These are phyloP conservation scores for Lycocerus yunnanus DNA, from an alignment of 2,888 invertebrate genomes.

Conservation along the genomic window DNA sequence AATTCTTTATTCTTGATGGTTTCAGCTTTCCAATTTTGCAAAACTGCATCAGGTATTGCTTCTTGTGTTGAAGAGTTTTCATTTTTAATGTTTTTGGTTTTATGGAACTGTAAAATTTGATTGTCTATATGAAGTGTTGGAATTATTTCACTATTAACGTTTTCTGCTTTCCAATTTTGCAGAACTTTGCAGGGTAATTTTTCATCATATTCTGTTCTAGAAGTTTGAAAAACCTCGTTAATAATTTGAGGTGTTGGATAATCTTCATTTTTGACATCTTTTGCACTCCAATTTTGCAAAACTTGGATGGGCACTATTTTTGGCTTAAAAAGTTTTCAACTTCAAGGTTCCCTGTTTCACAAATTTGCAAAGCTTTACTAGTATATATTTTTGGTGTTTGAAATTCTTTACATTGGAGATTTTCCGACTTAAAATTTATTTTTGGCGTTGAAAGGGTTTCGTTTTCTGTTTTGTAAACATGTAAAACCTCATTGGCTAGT, in stretches of 20 bases:
- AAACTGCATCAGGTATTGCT: too few species aligned
- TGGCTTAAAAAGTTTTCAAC: not conserved
- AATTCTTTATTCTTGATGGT: too few species aligned
- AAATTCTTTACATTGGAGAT: not conserved
- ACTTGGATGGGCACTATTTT: too few species aligned
- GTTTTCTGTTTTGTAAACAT: not conserved
- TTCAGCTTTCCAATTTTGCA: too few species aligned
- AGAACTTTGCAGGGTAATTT: not conserved
- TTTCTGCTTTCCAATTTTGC: not conserved
- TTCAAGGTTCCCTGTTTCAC: not conserved
- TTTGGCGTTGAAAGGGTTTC: not conserved
- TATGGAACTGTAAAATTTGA: not conserved
- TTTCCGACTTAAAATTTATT: not conserved
- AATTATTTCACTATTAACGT: too few species aligned
- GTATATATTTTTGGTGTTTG: not conserved
- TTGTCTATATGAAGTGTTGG: too few species aligned
- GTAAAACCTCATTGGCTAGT: not conserved
- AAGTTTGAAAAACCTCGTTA: not conserved
- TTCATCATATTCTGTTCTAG: not conserved
- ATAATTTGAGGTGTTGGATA: not conserved
- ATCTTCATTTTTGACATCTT: not conserved
- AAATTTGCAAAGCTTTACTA: not conserved
- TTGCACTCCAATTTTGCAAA: not conserved
- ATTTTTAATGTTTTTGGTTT: not conserved
- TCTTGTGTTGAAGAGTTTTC: too few species aligned